These are phyloP conservation scores for Meloidogyne exigua DNA, from an alignment of 1,140 invertebrate genomes.

Conservation along the genomic window DNA sequence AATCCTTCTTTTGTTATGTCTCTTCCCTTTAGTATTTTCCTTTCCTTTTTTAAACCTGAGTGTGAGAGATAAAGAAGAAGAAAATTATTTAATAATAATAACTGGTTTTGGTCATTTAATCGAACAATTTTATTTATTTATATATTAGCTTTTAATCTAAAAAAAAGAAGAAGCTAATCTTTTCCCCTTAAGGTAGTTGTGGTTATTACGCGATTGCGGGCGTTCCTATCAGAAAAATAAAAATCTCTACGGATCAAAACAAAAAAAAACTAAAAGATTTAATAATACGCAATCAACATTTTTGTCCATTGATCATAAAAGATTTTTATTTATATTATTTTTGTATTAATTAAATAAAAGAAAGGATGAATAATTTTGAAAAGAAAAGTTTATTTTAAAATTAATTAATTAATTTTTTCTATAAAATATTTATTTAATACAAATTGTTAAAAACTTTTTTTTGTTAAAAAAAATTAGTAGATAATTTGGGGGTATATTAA, in stretches of 20 bases:
- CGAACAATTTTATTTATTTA: neutral
- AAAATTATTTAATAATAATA: neutral
- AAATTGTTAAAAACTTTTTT: too few species aligned
- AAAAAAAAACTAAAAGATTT: neutral
- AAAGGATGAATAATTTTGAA: too few species aligned
- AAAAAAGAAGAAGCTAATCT: neutral
- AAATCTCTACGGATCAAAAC: neutral
- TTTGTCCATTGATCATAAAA: slow-evolving; percentile 5
- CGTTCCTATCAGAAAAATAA: neutral
- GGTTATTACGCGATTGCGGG: neutral
- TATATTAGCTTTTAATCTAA: slow-evolving; percentile 1
- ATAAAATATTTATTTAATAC: too few species aligned
- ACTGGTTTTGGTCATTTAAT: neutral
- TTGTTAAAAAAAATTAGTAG: too few species aligned
- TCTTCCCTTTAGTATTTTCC: neutral
- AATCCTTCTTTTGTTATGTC: neutral
- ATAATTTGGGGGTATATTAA: too few species aligned
- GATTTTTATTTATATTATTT: neutral
- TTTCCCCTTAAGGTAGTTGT: neutral
- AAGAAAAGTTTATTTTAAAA: too few species aligned
- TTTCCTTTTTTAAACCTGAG: neutral
- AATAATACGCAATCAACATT: neutral
- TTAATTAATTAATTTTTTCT: neutral
- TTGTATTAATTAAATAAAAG: too few species aligned
- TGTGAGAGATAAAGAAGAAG: neutral